Conservation (phyloP, 2,888 invertebrate species). For the Bimastos eiseni region DNA sequence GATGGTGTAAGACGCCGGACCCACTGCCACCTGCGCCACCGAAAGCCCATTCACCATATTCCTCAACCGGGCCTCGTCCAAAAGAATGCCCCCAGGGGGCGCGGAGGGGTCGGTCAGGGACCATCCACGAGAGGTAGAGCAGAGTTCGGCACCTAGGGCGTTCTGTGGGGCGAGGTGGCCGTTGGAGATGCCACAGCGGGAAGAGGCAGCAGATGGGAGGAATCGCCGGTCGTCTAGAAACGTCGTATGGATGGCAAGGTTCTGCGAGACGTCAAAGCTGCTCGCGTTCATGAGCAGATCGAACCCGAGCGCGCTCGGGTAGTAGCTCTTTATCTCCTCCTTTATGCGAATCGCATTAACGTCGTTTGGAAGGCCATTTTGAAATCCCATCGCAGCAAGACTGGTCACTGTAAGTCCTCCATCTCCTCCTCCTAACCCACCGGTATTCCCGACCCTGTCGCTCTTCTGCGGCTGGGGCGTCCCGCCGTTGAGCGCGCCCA, state of each 20-base stretch:
- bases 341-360: not conserved
- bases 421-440: not conserved
- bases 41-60: not conserved
- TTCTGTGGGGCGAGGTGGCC: not conserved
- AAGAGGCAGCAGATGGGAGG: not conserved
- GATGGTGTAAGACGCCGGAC: slow-evolving; percentile 4
- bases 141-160: not conserved
- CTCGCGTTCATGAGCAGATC: not conserved
- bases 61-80: not conserved
- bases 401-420: not conserved
- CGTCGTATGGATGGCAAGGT: not conserved
- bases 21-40: not conserved
- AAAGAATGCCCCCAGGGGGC: not conserved
- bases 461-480: not conserved
- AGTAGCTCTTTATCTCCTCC: not conserved
- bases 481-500: not conserved
- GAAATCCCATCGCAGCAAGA: not conserved
- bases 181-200: not conserved
- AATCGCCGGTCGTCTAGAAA: slow-evolving; percentile 7
- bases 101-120: not conserved
- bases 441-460: not conserved
- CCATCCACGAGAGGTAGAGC: slow-evolving; percentile 14
- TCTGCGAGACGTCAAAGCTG: slow-evolving; percentile 8
- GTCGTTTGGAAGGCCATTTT: not conserved
- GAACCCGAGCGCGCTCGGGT: not conserved